Base-by-base conservation (phyloP, 1,140 invertebrate species). In the Conus ventricosus region DNA sequence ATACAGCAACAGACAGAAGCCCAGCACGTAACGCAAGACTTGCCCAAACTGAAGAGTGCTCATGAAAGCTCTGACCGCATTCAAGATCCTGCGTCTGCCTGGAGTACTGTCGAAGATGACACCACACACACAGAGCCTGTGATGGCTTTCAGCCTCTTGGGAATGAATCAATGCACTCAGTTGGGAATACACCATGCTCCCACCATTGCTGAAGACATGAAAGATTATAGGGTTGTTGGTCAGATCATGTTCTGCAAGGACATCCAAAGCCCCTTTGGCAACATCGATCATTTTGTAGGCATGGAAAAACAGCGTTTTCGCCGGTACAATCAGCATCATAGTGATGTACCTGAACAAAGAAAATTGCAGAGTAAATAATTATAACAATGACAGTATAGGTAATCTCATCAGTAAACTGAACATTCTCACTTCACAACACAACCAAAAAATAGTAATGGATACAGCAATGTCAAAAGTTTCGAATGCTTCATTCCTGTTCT, bases 201-300 rank as follows among this genome's bases (percentile, higher is more conserved):
- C 97, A 23, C 97, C 97, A 94, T 97, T 98, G 84, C 97, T 97
- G 93, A 98, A 97, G 63, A 97, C 96, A 90, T 98, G 97, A 92
- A 98, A 97, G 86, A 97, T 97, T 71, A 97, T 96, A 4, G 97
- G 97, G 93, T 97, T 97, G 27, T 96, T 95, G 92, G 97, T 96
- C 57, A 97, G 95, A 91, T 96, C 96, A 92, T 97, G 96, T 53
- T 95, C 95, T 27, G 92, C 87, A 20, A 97, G 95, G 20, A 97
- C 93, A 92, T 97, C 96, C 0, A 97, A 94, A 23, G 75, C 27
- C 25, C 71, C 88, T 27, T 51, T 27, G 10, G 83, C 88, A 53
- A 75, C 75, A 7, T 89, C 81, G 5, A 13, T 39, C 15, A 85
- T 67, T 55, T 84, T 89, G 51, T 89, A 54, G 57, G 82, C 53